phyloP scores from a whole-genome alignment of 2,888 invertebrate species.

The Epistrophe grossulariae region DNA sequence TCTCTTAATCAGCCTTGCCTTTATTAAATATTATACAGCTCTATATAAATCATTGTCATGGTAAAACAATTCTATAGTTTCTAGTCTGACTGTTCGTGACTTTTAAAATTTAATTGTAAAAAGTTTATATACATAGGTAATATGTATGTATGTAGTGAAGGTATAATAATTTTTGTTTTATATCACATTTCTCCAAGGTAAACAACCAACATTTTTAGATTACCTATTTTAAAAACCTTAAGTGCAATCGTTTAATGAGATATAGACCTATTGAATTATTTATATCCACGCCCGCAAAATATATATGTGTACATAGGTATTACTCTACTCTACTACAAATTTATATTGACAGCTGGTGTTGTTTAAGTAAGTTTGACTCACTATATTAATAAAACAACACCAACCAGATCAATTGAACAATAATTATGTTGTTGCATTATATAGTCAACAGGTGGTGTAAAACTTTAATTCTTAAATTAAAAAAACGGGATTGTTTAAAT shows the following conservation, averaged over 20 bases:
- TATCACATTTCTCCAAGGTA: conserved; percentile 28
- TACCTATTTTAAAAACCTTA: conserved; percentile 26
- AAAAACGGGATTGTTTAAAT: conserved; percentile 7
- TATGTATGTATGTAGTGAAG: not conserved
- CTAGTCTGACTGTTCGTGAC: conserved; percentile 20
- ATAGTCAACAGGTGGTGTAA: conserved; percentile 17
- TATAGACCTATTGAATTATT: conserved; percentile 48
- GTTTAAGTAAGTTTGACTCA: not conserved
- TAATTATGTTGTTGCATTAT: conserved; percentile 12
- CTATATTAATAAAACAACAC: not conserved
- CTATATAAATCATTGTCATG: conserved; percentile 24
- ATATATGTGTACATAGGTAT: not conserved
- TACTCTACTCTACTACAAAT: not conserved
- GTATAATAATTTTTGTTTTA: conserved; percentile 6
- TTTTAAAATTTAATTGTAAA: conserved; percentile 19
- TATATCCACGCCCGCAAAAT: conserved; percentile 29
- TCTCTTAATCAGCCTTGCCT: conserved; percentile 7
- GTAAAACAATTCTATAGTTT: conserved; percentile 20
- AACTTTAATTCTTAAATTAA: conserved; percentile 6
- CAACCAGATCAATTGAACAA: conserved; percentile 11
- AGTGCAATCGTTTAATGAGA: conserved; percentile 30
- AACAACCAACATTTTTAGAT: conserved; percentile 29
- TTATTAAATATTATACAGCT: not conserved
- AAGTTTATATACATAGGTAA: not conserved
- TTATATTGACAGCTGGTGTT: conserved; percentile 36